Evolutionary conservation across 2,888 invertebrate genomes (phyloP), one percentile per base, ranked within the genome.

Genomic region (Tyria jacobaeae): DNA sequence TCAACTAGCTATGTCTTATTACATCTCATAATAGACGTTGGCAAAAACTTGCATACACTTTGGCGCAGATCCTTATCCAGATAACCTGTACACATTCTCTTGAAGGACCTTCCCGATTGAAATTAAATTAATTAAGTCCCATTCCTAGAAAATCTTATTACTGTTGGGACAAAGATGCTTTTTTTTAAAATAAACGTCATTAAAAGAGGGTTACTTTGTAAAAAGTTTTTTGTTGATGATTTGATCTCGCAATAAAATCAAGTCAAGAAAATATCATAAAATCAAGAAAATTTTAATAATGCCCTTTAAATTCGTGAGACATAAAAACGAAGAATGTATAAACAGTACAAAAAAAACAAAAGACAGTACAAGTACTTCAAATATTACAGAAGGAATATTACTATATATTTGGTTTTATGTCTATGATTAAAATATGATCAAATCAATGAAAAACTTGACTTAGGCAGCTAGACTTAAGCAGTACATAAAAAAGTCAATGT

Each of bases 141-240:
- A 68, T 70, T 75, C 69, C 68, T 74, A 80, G 79, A 75, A 83
- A 86, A 86, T 84, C 81, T 79, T 79, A 85, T 86, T 85, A 85
- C 81, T 65, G 70, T 71, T 60, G 68, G 79, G 74, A 78, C 78
- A 78, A 75, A 74, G 76, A 76, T 73, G 75, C 75, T 76, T 74
- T 81, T 81, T 83, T 79, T 79, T n/a, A 78, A 77, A 80, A 81
- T 85, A 85, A 85, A 85, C n/a, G 73, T 73, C 78, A 70, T 82
- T 82, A 84, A 84, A 84, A 81, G 76, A 76, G 82, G 79, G 77
- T 80, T 78, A 77, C 77, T 76, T 78, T 77, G 73, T 71, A 76
- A 78, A 80, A 75, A 64, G 75, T 82, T 83, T 79, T 82, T 78
- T 78, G 79, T 78, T 80, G 79, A 79, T 78, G 75, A 78, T 80